phyloP scores from a whole-genome alignment of 1,140 invertebrate genomes.

The Psix sp. region DNA sequence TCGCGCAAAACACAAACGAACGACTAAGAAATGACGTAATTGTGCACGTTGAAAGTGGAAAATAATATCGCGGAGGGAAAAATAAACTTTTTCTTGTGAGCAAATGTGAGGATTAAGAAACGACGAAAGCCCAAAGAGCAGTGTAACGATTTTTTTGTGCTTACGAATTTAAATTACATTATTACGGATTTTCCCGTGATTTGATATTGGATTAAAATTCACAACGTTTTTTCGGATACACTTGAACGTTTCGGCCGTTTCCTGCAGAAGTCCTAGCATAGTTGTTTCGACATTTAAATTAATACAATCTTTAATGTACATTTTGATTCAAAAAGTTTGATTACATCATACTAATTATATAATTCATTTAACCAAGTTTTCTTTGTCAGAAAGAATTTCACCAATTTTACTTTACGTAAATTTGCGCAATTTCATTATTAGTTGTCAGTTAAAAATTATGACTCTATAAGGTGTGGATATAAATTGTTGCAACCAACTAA shows the following conservation, averaged over 20 bases:
- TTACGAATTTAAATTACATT: conserved; percentile 39
- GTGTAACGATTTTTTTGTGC: conserved; percentile 23
- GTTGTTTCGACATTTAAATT: conserved; percentile 40
- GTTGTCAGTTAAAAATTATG: too few species aligned
- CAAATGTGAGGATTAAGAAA: too few species aligned
- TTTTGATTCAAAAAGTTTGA: conserved; percentile 43
- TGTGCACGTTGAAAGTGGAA: too few species aligned
- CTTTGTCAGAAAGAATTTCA: conserved; percentile 3
- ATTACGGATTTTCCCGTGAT: conserved; percentile 36
- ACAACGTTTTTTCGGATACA: conserved; percentile 19
- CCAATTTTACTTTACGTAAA: conserved; percentile 4
- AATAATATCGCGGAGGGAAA: too few species aligned
- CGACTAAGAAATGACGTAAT: too few species aligned
- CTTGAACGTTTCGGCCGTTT: background rate
- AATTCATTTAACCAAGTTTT: conserved; percentile 17
- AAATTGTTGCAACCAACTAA: too few species aligned
- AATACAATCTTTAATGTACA: conserved; percentile 35
- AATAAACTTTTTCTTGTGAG: too few species aligned
- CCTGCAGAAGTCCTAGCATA: background rate
- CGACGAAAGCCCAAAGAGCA: background rate
- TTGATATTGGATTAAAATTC: conserved; percentile 36
- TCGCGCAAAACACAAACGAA: too few species aligned
- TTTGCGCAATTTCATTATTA: conserved; percentile 1
- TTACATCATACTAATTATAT: conserved; percentile 25
- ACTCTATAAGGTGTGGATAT: too few species aligned